Percentiles rank a stretch among this genome's conserved stretches.
These are phyloP conservation scores for Nymphicus hollandicus DNA, from an alignment of 2,113 vertebrate species.

Conservation along the genomic window DNA sequence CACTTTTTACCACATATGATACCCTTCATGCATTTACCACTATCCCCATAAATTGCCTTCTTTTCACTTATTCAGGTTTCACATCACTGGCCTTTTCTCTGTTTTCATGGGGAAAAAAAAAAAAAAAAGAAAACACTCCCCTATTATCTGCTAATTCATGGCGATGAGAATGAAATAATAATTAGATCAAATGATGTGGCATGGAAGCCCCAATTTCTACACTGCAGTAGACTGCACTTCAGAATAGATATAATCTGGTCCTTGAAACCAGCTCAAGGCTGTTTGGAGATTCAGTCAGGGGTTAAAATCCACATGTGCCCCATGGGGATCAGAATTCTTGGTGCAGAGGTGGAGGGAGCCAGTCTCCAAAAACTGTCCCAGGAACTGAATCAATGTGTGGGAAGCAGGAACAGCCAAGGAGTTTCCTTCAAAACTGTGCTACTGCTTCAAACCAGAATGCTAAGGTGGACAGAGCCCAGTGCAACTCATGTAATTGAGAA, in stretches of 20 bases:
- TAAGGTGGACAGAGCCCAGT: neutral
- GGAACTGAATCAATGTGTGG: neutral
- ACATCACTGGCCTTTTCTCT: neutral
- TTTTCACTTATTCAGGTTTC: neutral
- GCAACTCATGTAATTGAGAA: neutral
- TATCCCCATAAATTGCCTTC: neutral
- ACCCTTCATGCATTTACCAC: neutral
- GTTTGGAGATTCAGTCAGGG: neutral
- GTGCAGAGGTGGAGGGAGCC: neutral
- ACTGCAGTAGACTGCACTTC: neutral
- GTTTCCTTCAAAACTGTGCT: neutral
- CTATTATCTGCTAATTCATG: neutral
- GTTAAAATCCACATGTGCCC: rapidly evolving
- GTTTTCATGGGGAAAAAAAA: neutral
- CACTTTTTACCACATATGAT: conserved; percentile 41
- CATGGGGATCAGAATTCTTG: neutral
- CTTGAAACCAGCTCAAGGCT: neutral
- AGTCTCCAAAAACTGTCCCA: neutral
- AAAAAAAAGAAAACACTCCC: neutral
- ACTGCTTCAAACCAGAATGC: neutral
- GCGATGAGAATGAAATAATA: neutral
- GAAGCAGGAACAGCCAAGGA: neutral
- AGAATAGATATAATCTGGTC: neutral
- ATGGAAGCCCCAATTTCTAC: neutral
- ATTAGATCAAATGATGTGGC: neutral